Evolutionary conservation across 2,113 vertebrate genomes (phyloP).

Genomic region (Spea multiplicata): DNA sequence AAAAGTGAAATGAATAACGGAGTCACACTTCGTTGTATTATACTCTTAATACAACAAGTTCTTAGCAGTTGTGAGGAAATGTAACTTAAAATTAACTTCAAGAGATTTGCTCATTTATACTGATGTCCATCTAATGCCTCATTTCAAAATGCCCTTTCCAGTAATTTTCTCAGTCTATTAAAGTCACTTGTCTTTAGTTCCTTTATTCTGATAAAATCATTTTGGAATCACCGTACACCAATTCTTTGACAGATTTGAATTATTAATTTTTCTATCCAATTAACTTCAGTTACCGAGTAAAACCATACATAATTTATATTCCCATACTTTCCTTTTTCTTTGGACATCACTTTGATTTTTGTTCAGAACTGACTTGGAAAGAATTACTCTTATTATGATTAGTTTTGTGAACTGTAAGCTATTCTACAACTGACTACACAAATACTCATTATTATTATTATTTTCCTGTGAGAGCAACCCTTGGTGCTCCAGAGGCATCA

Average conservation of each 20-base stretch:
- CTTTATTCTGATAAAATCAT: slow-evolving; percentile 15
- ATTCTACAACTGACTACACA: background rate
- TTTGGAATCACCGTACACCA: slow-evolving; percentile 15
- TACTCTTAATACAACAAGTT: no score
- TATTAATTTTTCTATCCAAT: slow-evolving; percentile 35
- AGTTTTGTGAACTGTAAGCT: slow-evolving; percentile 14
- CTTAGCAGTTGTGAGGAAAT: no score
- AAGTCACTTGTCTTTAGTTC: slow-evolving; percentile 4
- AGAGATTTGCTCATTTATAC: background rate
- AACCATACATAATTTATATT: slow-evolving; percentile 33
- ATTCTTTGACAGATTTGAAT: slow-evolving; percentile 37
- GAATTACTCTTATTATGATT: slow-evolving; percentile 23
- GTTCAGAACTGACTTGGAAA: slow-evolving; percentile 26
- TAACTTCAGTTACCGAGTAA: slow-evolving; percentile 35
- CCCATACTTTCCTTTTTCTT: slow-evolving; percentile 35
- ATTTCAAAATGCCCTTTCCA: background rate
- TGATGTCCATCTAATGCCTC: background rate
- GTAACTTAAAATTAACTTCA: background rate
- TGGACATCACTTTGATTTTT: slow-evolving; percentile 26
- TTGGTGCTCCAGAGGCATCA: background rate
- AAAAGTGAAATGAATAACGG: no score
- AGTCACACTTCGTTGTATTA: no score
- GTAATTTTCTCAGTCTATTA: background rate
- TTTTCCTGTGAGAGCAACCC: background rate
- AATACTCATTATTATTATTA: slow-evolving; percentile 1